Evolutionary conservation across 2,888 invertebrate species (phyloP).

Genomic region (Nymphalis c-album): DNA sequence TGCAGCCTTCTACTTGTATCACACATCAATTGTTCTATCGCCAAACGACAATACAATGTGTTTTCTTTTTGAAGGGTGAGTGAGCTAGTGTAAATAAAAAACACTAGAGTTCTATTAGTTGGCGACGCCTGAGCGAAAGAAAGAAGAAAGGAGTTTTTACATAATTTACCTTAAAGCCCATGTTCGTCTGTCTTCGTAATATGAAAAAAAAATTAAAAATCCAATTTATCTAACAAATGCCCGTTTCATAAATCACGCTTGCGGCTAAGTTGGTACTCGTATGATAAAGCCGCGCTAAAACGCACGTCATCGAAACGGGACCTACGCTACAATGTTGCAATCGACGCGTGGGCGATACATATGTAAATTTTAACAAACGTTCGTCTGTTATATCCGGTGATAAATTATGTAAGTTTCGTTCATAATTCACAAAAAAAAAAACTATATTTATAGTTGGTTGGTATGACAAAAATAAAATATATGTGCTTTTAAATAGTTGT

Average conservation of each 20-base stretch:
- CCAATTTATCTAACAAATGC: slow-evolving; percentile 36
- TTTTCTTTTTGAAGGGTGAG: too few species aligned
- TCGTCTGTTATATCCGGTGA: slow-evolving; percentile 8
- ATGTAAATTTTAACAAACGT: slow-evolving; percentile 27
- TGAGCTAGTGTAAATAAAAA: too few species aligned
- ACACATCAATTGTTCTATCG: too few species aligned
- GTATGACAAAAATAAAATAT: too few species aligned
- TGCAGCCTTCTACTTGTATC: too few species aligned
- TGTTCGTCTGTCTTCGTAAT: too few species aligned
- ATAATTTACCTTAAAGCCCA: too few species aligned
- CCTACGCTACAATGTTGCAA: slow-evolving; percentile 33
- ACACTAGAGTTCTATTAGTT: too few species aligned
- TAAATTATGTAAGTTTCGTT: slow-evolving; percentile 6
- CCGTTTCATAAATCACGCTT: slow-evolving; percentile 34
- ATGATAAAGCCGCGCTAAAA: slow-evolving; percentile 20
- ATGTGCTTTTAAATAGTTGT: not conserved
- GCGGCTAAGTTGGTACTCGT: slow-evolving; percentile 28
- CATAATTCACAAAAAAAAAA: not conserved
- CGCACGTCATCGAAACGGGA: slow-evolving; percentile 22
- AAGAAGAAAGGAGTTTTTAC: too few species aligned
- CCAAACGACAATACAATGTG: too few species aligned
- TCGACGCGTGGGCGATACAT: slow-evolving; percentile 25
- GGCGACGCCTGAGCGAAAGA: too few species aligned
- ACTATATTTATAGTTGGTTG: not conserved
- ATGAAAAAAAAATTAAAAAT: slow-evolving; percentile 18